Evolutionary conservation across 92 coral and sea anemone species (phyloP), one percentile per base, ranked within the genome.

Genomic region (Siderastrea siderea): DNA sequence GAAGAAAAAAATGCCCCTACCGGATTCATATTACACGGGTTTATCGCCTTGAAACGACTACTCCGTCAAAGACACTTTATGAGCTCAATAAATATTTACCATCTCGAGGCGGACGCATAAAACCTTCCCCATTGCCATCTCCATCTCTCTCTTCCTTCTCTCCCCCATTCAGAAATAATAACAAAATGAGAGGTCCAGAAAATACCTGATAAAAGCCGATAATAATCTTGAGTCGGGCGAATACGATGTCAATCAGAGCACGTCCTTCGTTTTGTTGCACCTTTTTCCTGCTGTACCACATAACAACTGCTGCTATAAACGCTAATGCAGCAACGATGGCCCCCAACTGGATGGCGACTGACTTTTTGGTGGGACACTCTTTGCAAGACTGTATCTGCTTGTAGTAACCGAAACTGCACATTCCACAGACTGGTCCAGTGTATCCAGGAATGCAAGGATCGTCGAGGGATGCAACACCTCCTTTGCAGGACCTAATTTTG

Each of bases 201-300:
- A 2, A 26, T 67, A 67, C 71, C 63, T 88, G 91, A 62, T 88
- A 88, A 54, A 88, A 88, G 6, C 91, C 91, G 19, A 88, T 82
- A 9, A 88, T 55, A 15, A 88, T 88, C 16, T 88, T 88, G 12
- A 88, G 67, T 19, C 91, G 79, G 70, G 91, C 91, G 10, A 88
- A 55, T 44, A 82, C 14, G 47, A 88, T 58, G 54, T 88, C 91
- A 6, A 88, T 65, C 15, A 68, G 43, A 45, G 88, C 50, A 0
- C 91, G 81, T 15, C 65, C 68, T 68, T 49, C n/a, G 57, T 48
- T 52, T 15, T 82, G 75, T 63, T 67, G 66, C 4, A 51, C 75
- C 4, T 73, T 72, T 48, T 75, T 88, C 14, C 69, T 75, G 80
- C 70, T 68, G 83, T 79, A 79, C 87, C 87, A 82, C 5, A 75